Conservation (phyloP, 2,888 invertebrate species). For the Andrena haemorrhoa region DNA sequence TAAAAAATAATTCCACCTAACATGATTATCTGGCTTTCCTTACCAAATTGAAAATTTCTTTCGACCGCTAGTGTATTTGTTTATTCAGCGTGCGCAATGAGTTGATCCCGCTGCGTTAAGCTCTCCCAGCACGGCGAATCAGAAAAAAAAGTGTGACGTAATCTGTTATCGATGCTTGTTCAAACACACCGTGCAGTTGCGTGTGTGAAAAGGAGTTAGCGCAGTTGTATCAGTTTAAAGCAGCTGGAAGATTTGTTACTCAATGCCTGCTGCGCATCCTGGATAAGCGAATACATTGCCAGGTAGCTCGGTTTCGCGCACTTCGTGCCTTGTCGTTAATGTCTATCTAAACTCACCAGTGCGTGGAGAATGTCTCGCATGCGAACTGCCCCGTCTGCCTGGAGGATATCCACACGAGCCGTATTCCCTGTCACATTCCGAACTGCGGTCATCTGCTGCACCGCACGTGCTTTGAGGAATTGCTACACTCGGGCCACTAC, state of each 20-base stretch:
- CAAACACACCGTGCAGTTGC: neutral
- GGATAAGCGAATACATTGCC: no score
- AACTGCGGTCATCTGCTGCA: constrained; percentile 95
- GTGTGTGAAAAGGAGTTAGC: no score
- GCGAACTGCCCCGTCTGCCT: constrained; percentile 96
- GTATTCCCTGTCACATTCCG: constrained; percentile 95
- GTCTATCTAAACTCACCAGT: constrained; percentile 86
- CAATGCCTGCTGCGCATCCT: no score
- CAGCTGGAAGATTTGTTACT: neutral
- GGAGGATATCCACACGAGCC: constrained; percentile 96
- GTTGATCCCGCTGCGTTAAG: no score
- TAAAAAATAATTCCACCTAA: neutral
- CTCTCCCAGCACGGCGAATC: no score
- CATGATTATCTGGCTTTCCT: no score
- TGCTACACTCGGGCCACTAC: constrained; percentile 92
- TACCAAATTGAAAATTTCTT: no score
- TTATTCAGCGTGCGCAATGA: neutral
- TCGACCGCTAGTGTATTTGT: neutral
- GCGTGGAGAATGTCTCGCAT: constrained; percentile 95
- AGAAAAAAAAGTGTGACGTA: no score
- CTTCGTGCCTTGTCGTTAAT: neutral
- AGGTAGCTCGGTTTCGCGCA: no score
- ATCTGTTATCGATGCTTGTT: neutral
- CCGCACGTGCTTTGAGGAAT: constrained; percentile 93
- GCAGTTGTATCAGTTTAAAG: neutral